phyloP scores from a whole-genome alignment of 2,888 invertebrate genomes.

The Rhingia rostrata region DNA sequence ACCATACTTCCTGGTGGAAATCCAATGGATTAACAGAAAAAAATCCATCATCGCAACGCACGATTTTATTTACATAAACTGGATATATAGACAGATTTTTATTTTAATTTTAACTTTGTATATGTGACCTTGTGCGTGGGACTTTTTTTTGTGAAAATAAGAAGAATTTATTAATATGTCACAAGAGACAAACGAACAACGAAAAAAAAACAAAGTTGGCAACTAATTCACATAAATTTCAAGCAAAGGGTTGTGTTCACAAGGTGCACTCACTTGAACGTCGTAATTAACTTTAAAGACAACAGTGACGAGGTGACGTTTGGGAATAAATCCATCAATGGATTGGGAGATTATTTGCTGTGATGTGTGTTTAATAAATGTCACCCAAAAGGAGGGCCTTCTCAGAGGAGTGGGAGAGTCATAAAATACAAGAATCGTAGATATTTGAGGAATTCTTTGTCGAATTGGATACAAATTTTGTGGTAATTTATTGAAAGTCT shows the following conservation, averaged over 20 bases:
- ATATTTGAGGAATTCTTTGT: conserved; percentile 19
- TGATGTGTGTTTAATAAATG: conserved; percentile 61
- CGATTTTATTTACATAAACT: conserved; percentile 30
- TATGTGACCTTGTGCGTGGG: conserved; percentile 49
- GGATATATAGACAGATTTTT: conserved; percentile 2
- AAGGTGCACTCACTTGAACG: conserved; percentile 39
- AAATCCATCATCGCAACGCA: conserved; percentile 16
- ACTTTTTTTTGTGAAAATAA: conserved; percentile 18
- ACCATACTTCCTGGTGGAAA: conserved; percentile 65
- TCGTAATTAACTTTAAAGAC: neutral
- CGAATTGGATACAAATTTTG: conserved; percentile 29
- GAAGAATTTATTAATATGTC: conserved; percentile 41
- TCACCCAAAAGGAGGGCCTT: conserved; percentile 17
- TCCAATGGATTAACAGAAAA: conserved; percentile 30
- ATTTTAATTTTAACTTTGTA: conserved; percentile 15
- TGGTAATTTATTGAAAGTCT: conserved; percentile 35
- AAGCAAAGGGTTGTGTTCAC: conserved; percentile 46
- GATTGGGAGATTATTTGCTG: neutral
- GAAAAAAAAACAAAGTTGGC: conserved; percentile 11
- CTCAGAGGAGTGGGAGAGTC: neutral
- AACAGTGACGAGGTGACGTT: conserved; percentile 15
- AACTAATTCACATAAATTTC: conserved; percentile 30
- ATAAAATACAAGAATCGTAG: conserved; percentile 23
- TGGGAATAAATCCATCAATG: conserved; percentile 60
- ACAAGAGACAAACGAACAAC: conserved; percentile 30